phyloP scores from a whole-genome alignment of 2,888 invertebrate species.

The Drosophila peninsularis region DNA sequence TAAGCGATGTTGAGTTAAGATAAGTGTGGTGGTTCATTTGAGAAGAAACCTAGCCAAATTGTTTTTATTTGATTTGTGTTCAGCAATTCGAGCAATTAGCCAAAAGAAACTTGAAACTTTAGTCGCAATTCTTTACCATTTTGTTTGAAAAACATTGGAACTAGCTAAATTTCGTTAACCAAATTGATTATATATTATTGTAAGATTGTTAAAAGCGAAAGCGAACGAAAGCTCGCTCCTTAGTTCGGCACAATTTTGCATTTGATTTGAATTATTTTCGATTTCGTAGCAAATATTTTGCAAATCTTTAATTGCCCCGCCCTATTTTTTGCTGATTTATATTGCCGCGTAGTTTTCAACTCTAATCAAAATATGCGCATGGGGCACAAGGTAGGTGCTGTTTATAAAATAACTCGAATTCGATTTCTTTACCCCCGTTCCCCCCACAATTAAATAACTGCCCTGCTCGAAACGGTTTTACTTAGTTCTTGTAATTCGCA shows the following conservation, averaged over 20 bases:
- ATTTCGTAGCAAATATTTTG: conserved; percentile 36
- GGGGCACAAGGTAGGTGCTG: conserved; percentile 78
- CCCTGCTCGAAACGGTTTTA: conserved; percentile 39
- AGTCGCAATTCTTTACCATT: conserved; percentile 49
- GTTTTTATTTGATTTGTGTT: conserved; percentile 60
- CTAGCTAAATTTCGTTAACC: conserved; percentile 68
- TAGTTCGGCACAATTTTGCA: conserved; percentile 29
- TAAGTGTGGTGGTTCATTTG: conserved; percentile 60
- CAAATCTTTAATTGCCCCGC: conserved; percentile 22
- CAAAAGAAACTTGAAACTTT: conserved; percentile 40
- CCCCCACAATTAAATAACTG: background rate
- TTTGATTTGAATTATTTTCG: conserved; percentile 19
- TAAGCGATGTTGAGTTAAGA: conserved; percentile 48
- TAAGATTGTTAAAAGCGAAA: conserved; percentile 58
- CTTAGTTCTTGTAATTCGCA: conserved; percentile 52
- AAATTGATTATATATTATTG: conserved; percentile 37
- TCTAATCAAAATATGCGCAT: conserved; percentile 66
- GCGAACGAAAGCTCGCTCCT: conserved; percentile 8
- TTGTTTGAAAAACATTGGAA: conserved; percentile 55
- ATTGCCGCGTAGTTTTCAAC: conserved; percentile 75
- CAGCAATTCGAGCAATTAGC: conserved; percentile 47
- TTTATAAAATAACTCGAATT: conserved; percentile 55
- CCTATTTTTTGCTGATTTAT: conserved; percentile 12
- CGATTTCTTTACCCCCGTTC: conserved; percentile 16
- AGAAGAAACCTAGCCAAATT: conserved; percentile 61